Conservation (phyloP, 1,140 invertebrate species). For the Micrasema longulum region DNA sequence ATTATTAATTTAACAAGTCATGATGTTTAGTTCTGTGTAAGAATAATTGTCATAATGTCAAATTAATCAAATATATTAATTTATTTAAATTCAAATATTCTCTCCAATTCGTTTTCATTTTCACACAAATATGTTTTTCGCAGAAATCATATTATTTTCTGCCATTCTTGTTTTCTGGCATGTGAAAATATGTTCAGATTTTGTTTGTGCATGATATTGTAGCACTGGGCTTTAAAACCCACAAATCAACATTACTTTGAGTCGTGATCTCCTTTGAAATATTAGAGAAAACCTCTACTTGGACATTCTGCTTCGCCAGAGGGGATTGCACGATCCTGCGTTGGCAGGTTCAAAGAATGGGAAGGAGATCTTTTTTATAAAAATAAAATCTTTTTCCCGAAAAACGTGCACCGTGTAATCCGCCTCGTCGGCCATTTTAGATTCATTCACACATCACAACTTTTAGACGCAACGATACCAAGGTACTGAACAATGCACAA, state of each 20-base stretch:
- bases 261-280: constrained; percentile 46
- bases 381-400: constrained; percentile 4
- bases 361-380: constrained; percentile 16
- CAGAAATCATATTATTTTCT: not conserved
- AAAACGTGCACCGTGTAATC: not conserved
- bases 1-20: no score
- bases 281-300: constrained; percentile 42
- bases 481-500: no score
- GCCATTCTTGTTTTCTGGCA: no score
- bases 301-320: constrained; percentile 34
- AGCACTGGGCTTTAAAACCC: constrained; percentile 30
- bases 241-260: constrained; percentile 51
- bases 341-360: not conserved
- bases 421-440: no score
- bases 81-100: no score
- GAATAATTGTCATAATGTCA: no score
- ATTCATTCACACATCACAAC: no score
- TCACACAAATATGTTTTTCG: no score
- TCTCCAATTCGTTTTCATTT: no score
- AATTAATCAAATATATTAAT: no score
- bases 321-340: constrained; percentile 28
- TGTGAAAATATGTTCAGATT: constrained; percentile 11
- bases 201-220: constrained; percentile 26
- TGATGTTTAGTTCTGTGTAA: no score
- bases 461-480: no score